Evolutionary conservation across 2,113 vertebrate species (phyloP), one percentile per base, ranked within the genome.

Genomic region (Chunga burmeisteri): DNA sequence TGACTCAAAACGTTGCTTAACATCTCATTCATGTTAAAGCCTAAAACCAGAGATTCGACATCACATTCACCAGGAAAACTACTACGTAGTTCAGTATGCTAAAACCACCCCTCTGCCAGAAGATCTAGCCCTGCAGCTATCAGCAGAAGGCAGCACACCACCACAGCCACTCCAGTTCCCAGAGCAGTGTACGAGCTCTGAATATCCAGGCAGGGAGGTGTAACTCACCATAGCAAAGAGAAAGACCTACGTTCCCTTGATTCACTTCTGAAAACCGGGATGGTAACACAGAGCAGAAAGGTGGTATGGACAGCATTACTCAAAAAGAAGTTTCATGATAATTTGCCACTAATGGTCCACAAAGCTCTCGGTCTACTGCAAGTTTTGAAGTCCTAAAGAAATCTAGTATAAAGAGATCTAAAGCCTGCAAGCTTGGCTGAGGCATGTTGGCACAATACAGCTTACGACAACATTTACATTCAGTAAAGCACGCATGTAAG

Each of bases 141-240:
- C 29, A 68, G 46, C 52, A 67, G 56, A 86, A 94, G 65, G 42
- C 42, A 67, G 47, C 25, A 46, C 32, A 84, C 7, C 17, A 47
- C 53, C 53, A 44, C 53, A 65, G 53, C 59, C 67, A 32, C 79
- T 10, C 16, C 25, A 58, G 46, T 53, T 11, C 30, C 77, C 47
- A 68, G 26, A 20, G 4, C 34, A 40, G 18, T 1, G 3, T 10
- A 44, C 4, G 44, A 1, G 0, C 10, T 29, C 30, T 7, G 1
- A 80, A 77, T 7, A 81, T 0, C 25, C 62, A 65, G 34, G 42
- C 27, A 73, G 13, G 17, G 34, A 84, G 34, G 18, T 5, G 11
- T 16, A 74, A 88, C n/a, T 47, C 1, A 0, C 52, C 15, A 21
- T 47, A 61, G 62, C 11, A 25, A 13, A 71, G 16, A 50, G 14